Percentiles rank a stretch among this genome's conserved stretches.
These are phyloP conservation scores for Noctua pronuba DNA, from an alignment of 2,888 invertebrate species.

Conservation along the genomic window DNA sequence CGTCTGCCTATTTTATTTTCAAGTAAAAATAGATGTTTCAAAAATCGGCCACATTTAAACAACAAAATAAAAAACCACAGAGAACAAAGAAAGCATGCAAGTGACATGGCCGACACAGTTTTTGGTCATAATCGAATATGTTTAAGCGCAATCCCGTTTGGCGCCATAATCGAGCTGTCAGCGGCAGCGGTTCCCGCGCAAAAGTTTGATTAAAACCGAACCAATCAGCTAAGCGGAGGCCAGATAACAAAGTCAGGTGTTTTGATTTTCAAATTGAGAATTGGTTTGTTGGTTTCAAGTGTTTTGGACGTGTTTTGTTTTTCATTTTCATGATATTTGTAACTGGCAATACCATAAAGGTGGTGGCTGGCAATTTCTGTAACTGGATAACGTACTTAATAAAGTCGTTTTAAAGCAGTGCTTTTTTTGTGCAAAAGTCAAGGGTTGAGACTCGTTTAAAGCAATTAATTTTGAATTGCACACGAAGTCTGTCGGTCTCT, in stretches of 20 bases:
- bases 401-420: background rate
- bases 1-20: background rate
- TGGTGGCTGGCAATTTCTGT: too few species aligned
- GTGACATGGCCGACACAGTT: constrained; percentile 70
- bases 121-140: constrained; percentile 75
- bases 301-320: constrained; percentile 13
- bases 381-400: too few species aligned
- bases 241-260: constrained; percentile 66
- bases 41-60: constrained; percentile 21
- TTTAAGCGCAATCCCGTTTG: constrained; percentile 67
- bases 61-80: constrained; percentile 30
- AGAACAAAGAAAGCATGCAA: constrained; percentile 58
- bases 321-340: constrained; percentile 13
- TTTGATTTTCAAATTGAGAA: constrained; percentile 53
- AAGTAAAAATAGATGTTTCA: constrained; percentile 10
- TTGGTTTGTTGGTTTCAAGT: constrained; percentile 43
- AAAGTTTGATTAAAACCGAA: constrained; percentile 77
- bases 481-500: too few species aligned
- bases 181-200: constrained; percentile 66
- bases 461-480: too few species aligned
- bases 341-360: background rate
- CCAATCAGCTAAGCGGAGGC: constrained; percentile 70
- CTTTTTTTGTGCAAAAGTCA: background rate
- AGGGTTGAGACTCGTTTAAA: background rate
- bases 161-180: constrained; percentile 78